A percentile compares a stretch with the other conserved stretches of the same genome.
These are phyloP conservation scores for Bucco capensis DNA, from an alignment of 2,113 vertebrate species.

Conservation along the genomic window DNA sequence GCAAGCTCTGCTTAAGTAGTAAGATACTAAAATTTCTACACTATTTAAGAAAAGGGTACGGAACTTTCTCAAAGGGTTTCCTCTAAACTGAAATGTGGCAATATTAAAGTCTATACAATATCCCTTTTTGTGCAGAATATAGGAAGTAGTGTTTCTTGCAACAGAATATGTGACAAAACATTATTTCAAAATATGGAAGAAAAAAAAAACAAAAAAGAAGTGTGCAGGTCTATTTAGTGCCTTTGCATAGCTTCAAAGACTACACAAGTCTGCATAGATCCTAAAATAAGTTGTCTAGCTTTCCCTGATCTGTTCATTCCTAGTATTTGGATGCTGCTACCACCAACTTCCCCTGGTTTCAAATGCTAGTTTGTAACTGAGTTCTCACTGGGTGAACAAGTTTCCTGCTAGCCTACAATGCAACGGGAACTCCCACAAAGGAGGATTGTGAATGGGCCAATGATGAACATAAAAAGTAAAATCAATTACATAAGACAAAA, in stretches of 20 bases:
- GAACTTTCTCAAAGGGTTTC: not conserved
- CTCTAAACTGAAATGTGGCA: not conserved
- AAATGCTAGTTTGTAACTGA: not conserved
- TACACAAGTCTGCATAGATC: not conserved
- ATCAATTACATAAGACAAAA: not conserved
- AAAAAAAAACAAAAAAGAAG: not conserved
- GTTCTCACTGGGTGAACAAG: not conserved
- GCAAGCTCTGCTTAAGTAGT: not conserved
- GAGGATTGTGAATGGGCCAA: not conserved
- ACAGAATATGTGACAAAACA: not conserved
- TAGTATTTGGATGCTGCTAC: not conserved
- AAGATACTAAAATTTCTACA: not conserved
- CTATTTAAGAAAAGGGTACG: not conserved
- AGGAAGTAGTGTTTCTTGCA: not conserved
- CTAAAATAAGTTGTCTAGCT: not conserved
- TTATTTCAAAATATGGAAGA: not conserved
- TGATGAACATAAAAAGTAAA: rapidly evolving
- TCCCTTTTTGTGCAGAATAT: not conserved
- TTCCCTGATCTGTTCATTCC: not conserved
- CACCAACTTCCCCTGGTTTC: not conserved
- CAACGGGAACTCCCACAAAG: not conserved
- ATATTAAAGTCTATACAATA: not conserved
- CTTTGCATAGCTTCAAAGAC: not conserved
- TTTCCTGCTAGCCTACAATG: not conserved
- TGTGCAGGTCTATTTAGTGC: not conserved